Evolutionary conservation across 2,888 invertebrate genomes (phyloP).

Genomic region (Scotopteryx bipunctaria): DNA sequence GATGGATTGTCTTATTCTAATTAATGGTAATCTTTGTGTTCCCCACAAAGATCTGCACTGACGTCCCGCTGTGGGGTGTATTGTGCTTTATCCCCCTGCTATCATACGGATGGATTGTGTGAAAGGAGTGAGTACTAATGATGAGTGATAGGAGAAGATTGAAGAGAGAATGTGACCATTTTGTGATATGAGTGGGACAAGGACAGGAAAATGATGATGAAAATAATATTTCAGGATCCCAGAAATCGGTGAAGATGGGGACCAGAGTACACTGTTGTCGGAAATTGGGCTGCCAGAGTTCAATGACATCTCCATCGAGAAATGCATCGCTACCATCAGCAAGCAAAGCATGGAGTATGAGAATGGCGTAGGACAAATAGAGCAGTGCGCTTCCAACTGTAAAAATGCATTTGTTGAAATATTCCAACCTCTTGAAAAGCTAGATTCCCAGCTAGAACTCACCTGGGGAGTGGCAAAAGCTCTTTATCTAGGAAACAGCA

Average conservation of each 20-base stretch:
- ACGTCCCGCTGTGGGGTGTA: too few species aligned
- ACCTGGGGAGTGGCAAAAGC: constrained; percentile 95
- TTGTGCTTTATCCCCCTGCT: too few species aligned
- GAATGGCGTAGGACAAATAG: constrained; percentile 87
- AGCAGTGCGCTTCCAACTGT: constrained; percentile 70
- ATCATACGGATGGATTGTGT: too few species aligned
- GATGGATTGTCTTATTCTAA: too few species aligned
- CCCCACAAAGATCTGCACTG: too few species aligned
- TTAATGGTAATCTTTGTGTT: too few species aligned
- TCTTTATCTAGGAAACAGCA: constrained; percentile 90
- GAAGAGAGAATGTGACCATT: too few species aligned
- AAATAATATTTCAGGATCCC: constrained; percentile 84
- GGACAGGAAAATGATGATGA: too few species aligned
- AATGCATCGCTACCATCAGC: constrained; percentile 92
- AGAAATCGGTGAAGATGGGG: constrained; percentile 92
- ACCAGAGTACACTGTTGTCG: constrained; percentile 89
- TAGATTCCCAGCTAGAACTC: constrained; percentile 88
- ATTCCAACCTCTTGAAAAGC: constrained; percentile 89
- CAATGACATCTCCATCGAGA: constrained; percentile 90
- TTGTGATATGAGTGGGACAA: too few species aligned
- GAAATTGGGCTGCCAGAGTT: constrained; percentile 91
- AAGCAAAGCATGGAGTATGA: constrained; percentile 93
- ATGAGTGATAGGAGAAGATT: too few species aligned
- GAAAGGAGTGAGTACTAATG: too few species aligned
- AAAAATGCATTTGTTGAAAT: constrained; percentile 87